Evolutionary conservation across 2,113 vertebrate species (phyloP).

Genomic region (Leuciscus idus): DNA sequence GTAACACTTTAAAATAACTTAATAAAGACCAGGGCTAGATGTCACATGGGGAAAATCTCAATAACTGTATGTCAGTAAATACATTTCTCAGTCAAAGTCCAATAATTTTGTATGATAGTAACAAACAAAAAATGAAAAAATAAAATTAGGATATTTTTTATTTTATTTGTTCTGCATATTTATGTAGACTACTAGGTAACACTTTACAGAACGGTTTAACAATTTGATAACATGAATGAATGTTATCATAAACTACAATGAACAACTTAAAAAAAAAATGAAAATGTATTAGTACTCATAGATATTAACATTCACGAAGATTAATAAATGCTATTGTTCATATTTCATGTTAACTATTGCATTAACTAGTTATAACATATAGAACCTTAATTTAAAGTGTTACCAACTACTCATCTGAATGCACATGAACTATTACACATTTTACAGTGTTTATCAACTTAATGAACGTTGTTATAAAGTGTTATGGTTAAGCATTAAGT

Average conservation of each 20-base stretch:
- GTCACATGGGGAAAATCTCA: neutral
- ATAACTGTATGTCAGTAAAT: neutral
- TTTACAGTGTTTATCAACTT: neutral
- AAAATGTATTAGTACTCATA: too few species aligned
- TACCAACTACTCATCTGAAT: neutral
- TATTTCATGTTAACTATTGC: neutral
- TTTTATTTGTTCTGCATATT: neutral
- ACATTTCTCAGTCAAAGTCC: neutral
- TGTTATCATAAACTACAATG: neutral
- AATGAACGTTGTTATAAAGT: neutral
- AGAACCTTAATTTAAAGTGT: neutral
- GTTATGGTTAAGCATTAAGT: neutral
- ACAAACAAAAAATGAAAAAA: neutral
- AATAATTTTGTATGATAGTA: neutral
- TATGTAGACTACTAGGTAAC: neutral
- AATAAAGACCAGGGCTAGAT: neutral
- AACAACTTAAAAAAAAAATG: too few species aligned
- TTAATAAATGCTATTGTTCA: neutral
- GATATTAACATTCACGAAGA: neutral
- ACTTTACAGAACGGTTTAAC: neutral
- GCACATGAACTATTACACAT: neutral
- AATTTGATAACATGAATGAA: neutral
- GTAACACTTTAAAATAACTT: neutral
- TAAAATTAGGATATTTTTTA: neutral
- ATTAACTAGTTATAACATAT: neutral